A percentile compares a stretch with the other conserved stretches of the same genome.
Evolutionary conservation across 1,140 invertebrate species (phyloP).

Genomic region (Scaptomyza montana): DNA sequence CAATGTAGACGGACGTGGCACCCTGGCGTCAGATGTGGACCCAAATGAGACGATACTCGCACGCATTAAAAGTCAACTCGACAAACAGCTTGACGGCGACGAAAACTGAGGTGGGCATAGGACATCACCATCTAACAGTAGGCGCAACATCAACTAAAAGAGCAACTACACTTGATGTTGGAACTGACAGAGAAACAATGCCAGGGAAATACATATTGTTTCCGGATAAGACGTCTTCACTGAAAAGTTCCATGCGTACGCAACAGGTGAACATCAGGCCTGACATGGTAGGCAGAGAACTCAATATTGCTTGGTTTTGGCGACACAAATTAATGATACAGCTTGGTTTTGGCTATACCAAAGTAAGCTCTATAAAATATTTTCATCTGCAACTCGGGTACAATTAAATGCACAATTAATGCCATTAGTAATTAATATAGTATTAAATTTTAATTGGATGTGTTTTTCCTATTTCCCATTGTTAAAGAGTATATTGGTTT

Average conservation of each 20-base stretch:
- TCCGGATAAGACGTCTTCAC: conserved; percentile 79
- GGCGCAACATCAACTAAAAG: conserved; percentile 29
- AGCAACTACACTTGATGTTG: conserved; percentile 28
- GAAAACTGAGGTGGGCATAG: conserved; percentile 77
- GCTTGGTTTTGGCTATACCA: conserved; percentile 29
- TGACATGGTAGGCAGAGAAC: conserved; percentile 76
- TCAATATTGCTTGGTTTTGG: conserved; percentile 62
- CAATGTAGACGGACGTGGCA: conserved; percentile 75
- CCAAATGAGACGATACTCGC: conserved; percentile 82
- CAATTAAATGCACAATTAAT: no score
- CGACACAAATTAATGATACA: conserved; percentile 18
- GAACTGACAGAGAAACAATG: conserved; percentile 37
- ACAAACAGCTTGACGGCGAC: conserved; percentile 78
- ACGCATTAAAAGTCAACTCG: conserved; percentile 82
- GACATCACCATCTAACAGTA: conserved; percentile 59
- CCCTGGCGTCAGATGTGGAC: conserved; percentile 83
- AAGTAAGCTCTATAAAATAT: not conserved
- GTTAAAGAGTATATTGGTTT: no score
- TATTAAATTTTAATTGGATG: not conserved
- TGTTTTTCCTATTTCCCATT: not conserved
- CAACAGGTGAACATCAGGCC: conserved; percentile 81
- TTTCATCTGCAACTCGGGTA: not conserved
- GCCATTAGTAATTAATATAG: not conserved
- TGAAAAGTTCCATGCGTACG: conserved; percentile 77
- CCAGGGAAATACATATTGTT: conserved; percentile 77